Evolutionary conservation across 2,113 vertebrate species (phyloP), one percentile per base, ranked within the genome.

Genomic region (Columbina picui): DNA sequence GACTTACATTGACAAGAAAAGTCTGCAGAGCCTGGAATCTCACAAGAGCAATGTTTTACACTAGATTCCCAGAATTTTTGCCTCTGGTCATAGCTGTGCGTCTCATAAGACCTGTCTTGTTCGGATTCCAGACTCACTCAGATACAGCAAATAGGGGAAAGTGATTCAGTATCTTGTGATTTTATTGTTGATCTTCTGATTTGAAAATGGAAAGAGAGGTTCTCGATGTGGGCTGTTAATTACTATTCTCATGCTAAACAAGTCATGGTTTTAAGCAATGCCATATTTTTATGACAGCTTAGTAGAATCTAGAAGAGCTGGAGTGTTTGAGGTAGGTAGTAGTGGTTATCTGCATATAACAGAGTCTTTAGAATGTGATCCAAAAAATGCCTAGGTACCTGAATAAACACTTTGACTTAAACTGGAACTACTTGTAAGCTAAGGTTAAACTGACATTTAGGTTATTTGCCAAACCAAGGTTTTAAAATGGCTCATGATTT

Each of bases 61-160:
- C 30, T 64, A 12, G 23, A 86, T 64, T 89, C 64, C 52, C 71
- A 87, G 90, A 85, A 68, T 93, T 92, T 95, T 94, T 94, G 92
- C 90, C 92, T 96, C 90, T 94, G 90, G 88, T 96, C 76, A 93
- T 89, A 71, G 52, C 79, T 82, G 60, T 59, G 45, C 26, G 30
- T 90, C 85, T 95, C 71, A 1, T 30, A 95, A 84, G 90, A 85
- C 59, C 83, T 87, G 50, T 67, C 71, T 81, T 56, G 50, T 55
- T 95, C 12, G 2, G 41, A 67, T 92, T 94, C 49, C n/a, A 93
- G 74, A 8, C 34, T 83, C 30, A 22, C 14, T 82, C 43, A 68
- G n/a, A 43, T 21, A 52, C 43, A 87, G 61, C 56, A 90, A 94
- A 83, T 53, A 1, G 0, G 38, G 52, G 14, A 64, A 88, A 59